A percentile compares a stretch with the other conserved stretches of the same genome.
These are phyloP conservation scores for Bovichtus diacanthus DNA, from an alignment of 2,797 vertebrate genomes.

Conservation along the genomic window DNA sequence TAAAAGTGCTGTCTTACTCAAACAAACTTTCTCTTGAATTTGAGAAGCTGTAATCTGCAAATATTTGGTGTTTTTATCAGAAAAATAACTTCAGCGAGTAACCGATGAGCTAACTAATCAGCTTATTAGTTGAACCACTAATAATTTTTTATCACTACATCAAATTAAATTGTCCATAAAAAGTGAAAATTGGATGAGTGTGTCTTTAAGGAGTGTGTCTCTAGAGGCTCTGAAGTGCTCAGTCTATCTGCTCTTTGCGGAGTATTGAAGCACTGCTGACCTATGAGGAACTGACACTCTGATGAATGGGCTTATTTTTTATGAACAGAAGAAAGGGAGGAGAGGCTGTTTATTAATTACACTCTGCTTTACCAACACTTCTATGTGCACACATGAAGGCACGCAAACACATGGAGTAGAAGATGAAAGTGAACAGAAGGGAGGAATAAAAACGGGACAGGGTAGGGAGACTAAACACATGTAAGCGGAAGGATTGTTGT, in stretches of 20 bases:
- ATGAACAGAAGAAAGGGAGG: conserved; percentile 26
- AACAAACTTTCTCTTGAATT: background rate
- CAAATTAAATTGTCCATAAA: background rate
- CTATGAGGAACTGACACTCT: conserved; percentile 33
- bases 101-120: background rate
- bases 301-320: conserved; percentile 35
- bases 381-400: conserved; percentile 1
- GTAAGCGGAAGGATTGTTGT: background rate
- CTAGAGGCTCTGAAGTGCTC: conserved; percentile 22
- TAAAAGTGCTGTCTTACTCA: background rate
- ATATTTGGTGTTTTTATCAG: background rate
- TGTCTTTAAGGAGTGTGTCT: background rate
- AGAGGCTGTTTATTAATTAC: conserved; percentile 48
- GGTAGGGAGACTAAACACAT: background rate
- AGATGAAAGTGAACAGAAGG: background rate
- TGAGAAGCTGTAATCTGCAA: background rate
- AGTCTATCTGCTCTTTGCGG: conserved; percentile 9
- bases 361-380: background rate
- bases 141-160: background rate
- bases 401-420: background rate
- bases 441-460: background rate
- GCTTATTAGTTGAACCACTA: background rate
- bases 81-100: background rate
- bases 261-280: conserved; percentile 26
- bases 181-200: background rate